These are phyloP conservation scores for Leptobrachium leishanense DNA, from an alignment of 2,113 vertebrate species.

Conservation along the genomic window DNA sequence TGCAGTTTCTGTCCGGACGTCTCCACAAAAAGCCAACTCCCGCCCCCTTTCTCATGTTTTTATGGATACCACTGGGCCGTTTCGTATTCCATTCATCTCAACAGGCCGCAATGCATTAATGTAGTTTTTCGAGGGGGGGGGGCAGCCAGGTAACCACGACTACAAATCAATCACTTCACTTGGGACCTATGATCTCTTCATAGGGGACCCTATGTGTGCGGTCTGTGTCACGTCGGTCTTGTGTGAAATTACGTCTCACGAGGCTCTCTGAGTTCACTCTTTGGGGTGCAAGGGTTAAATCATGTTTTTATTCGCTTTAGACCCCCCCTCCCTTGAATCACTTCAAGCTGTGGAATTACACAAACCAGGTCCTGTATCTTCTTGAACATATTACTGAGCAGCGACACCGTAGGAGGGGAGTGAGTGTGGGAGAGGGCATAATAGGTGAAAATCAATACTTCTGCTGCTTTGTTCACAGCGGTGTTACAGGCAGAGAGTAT, in stretches of 20 bases:
- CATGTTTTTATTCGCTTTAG: background rate
- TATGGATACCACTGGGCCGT: too few relatives aligned
- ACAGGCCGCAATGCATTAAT: too few relatives aligned
- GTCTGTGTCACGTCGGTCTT: background rate
- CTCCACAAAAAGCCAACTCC: too few relatives aligned
- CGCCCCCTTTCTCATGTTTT: too few relatives aligned
- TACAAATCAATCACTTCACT: too few relatives aligned
- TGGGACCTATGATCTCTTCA: too few relatives aligned
- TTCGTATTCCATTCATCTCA: too few relatives aligned
- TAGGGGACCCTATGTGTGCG: conserved; percentile 5
- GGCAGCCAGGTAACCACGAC: too few relatives aligned
- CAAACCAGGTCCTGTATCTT: conserved; percentile 23
- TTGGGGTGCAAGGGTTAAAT: conserved; percentile 27
- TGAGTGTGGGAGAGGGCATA: conserved; percentile 25
- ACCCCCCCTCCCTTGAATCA: conserved; percentile 11
- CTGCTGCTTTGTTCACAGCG: background rate
- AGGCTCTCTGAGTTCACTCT: background rate
- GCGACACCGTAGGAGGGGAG: conserved; percentile 22
- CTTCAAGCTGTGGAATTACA: conserved; percentile 45
- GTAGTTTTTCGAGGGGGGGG: too few relatives aligned
- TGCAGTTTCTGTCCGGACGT: too few relatives aligned
- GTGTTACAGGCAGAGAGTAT: conserved; percentile 6
- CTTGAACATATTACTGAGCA: conserved; percentile 41
- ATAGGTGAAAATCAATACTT: conserved; percentile 37
- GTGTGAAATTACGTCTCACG: background rate